Base-by-base conservation (phyloP, 2,113 vertebrate species). In the Sylvia atricapilla region DNA sequence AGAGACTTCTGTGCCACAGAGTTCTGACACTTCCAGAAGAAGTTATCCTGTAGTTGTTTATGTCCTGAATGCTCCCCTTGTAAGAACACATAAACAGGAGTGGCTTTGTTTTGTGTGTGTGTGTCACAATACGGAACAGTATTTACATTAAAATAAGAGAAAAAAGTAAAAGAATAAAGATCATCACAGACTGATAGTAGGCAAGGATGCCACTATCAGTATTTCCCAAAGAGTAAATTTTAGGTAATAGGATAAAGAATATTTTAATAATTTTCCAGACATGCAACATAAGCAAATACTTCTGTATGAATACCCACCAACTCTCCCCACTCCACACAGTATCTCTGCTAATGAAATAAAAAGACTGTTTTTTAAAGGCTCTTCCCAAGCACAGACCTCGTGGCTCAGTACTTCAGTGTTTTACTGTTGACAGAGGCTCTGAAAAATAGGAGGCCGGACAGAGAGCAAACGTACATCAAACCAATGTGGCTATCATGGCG, bases 311-410 rank as follows among this genome's bases (percentile, higher is more conserved):
- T 31, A 59, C 22, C 13, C 11, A 78, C 1, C 2, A 50, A 28
- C 6, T 80, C 3, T 9, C 18, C 4, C 2, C 33, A 62, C 6
- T 14, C 13, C 17, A 47, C 15, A 15, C 11, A 35, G 3, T 11
- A 35, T 15, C 24, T 64, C 41, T 35, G 37, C 35, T 4, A 44
- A 78, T 2, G 5, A 88, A 84, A 80, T 17, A 43, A 60, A 52
- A 14, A 12, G 1, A 4, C 10, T 41, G 2, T 7, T 77, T 55
- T 50, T 56, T 44, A 41, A 31, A n/a, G 30, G 10, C 14, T 83
- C 8, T 70, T 90, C 43, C 30, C 27, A 55, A n/a, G 20, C 9
- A 7, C 7, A 56, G 33, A 43, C 8, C 37, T 73, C 0, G 0
- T 23, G 41, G 52, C 10, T 55, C 37, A 58, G 24, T 81, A 52